phyloP scores from a whole-genome alignment of 92 coral and sea anemone species.

The Porites evermanni region DNA sequence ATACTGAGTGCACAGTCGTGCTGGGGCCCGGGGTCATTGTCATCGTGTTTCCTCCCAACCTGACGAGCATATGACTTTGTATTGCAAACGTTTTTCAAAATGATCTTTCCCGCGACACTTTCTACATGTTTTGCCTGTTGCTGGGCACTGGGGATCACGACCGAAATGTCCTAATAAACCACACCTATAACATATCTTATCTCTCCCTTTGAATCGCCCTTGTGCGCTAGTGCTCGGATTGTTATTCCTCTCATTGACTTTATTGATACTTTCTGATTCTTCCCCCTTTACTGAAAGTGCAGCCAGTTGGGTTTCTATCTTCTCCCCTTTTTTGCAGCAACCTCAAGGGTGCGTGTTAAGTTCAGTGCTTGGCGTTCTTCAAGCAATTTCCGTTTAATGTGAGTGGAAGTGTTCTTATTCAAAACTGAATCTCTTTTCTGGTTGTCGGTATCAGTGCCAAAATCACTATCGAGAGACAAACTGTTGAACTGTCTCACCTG shows the following conservation, averaged over 20 bases:
- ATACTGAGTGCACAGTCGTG: too few relatives aligned
- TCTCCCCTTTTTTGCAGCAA: constrained; percentile 26
- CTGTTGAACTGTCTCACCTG: too few relatives aligned
- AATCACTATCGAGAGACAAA: not conserved
- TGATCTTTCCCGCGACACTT: too few relatives aligned
- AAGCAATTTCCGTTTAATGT: not conserved
- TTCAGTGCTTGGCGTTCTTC: constrained; percentile 35
- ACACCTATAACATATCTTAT: constrained; percentile 26
- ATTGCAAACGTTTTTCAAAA: not conserved
- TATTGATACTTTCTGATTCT: not conserved
- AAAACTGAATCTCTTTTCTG: constrained; percentile 1
- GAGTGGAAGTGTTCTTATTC: constrained; percentile 7
- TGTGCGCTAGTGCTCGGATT: too few relatives aligned
- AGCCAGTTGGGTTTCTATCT: constrained; percentile 1
- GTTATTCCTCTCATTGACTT: too few relatives aligned
- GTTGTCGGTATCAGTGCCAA: constrained; percentile 25
- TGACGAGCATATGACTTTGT: constrained; percentile 34
- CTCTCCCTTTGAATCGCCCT: too few relatives aligned
- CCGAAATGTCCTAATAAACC: constrained; percentile 31
- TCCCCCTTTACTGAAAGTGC: constrained; percentile 14
- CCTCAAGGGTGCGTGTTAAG: constrained; percentile 23
- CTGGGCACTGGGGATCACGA: constrained; percentile 51
- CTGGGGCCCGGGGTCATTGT: too few relatives aligned
- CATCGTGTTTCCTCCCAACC: too few relatives aligned
- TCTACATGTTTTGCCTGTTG: not conserved